Evolutionary conservation across 64 coral and sea anemone genomes (phyloP).

Genomic region (Pachyseris speciosa): DNA sequence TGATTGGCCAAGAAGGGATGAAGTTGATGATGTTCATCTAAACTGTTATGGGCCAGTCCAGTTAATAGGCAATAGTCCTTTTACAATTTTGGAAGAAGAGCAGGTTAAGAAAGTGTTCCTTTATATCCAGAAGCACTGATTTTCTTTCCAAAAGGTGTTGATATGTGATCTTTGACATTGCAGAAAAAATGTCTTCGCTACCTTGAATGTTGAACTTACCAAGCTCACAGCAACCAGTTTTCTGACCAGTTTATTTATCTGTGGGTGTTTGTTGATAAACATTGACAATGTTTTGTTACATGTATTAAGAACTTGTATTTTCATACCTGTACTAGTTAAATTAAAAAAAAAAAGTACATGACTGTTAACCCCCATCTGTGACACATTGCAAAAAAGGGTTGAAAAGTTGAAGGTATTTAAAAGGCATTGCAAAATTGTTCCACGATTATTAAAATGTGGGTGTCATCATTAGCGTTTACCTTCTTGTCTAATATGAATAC

Average conservation of each 20-base stretch:
- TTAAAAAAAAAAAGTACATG: too few species aligned
- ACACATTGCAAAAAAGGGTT: background rate
- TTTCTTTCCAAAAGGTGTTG: background rate
- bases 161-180: background rate
- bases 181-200: background rate
- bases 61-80: constrained; percentile 59
- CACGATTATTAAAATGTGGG: background rate
- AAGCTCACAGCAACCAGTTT: background rate
- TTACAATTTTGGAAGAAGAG: constrained; percentile 5
- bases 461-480: background rate
- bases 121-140: constrained; percentile 4
- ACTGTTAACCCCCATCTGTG: background rate
- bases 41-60: constrained; percentile 69
- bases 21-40: constrained; percentile 34
- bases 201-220: background rate
- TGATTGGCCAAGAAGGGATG: constrained; percentile 59
- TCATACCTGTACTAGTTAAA: too few species aligned
- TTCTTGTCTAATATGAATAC: background rate
- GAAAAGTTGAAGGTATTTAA: background rate
- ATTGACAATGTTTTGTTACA: background rate
- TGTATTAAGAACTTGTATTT: background rate
- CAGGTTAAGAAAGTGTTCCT: constrained; percentile 1
- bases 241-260: background rate
- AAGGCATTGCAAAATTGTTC: background rate
- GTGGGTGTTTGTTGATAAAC: background rate